These are phyloP conservation scores for Drosophila leonis DNA, from an alignment of 2,888 invertebrate species.

Conservation along the genomic window DNA sequence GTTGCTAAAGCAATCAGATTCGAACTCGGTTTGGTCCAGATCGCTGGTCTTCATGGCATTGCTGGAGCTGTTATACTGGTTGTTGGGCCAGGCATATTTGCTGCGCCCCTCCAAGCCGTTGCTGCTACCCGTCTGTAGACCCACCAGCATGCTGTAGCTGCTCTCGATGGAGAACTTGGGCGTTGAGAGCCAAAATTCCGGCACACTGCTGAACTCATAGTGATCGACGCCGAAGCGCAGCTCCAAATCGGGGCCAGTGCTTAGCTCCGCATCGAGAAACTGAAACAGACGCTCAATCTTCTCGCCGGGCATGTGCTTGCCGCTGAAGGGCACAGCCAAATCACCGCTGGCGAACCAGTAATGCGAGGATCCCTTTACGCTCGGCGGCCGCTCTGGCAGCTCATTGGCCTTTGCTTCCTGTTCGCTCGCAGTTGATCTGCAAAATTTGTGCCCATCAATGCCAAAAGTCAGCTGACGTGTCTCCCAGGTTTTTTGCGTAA, in stretches of 20 bases:
- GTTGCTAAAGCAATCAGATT: conserved; percentile 71
- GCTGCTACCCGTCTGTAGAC: conserved; percentile 76
- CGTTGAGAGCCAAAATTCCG: conserved; percentile 67
- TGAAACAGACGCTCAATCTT: conserved; percentile 77
- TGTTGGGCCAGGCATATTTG: conserved; percentile 80
- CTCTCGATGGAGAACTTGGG: conserved; percentile 81
- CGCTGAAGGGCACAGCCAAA: conserved; percentile 80
- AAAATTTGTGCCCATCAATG: conserved; percentile 81
- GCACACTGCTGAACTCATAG: conserved; percentile 78
- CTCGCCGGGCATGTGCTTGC: conserved; percentile 67
- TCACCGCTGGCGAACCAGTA: conserved; percentile 84
- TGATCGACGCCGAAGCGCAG: conserved; percentile 82
- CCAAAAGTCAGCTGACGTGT: conserved; percentile 78
- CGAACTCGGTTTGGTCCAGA: conserved; percentile 78
- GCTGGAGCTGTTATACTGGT: conserved; percentile 49
- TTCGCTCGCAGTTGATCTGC: neutral
- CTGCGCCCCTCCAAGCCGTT: conserved; percentile 77
- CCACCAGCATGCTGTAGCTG: conserved; percentile 82
- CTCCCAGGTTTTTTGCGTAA: conserved; percentile 78
- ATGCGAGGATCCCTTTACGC: conserved; percentile 73
- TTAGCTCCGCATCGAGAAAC: conserved; percentile 66
- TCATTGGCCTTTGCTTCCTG: conserved; percentile 4
- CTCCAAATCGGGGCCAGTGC: conserved; percentile 33
- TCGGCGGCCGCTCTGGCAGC: conserved; percentile 56
- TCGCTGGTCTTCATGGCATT: conserved; percentile 77